Conservation (phyloP, 1,140 invertebrate genomes). For the Neuroterus valhalla region DNA sequence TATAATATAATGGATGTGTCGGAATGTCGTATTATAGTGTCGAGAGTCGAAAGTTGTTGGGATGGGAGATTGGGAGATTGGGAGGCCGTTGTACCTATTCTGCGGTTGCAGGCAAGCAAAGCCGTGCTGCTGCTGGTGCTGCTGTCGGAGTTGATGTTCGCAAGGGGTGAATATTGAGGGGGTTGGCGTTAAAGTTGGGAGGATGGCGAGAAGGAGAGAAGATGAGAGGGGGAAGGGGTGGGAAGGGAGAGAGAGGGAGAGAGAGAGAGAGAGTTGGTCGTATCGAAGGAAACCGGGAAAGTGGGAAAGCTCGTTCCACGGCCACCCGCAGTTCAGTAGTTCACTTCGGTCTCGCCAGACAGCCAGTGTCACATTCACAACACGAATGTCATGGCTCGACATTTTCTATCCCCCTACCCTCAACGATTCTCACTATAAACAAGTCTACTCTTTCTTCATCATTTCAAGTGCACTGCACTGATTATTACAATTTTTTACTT, state of each 20-base stretch:
- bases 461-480: background rate
- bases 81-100: slow-evolving; percentile 8
- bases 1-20: background rate
- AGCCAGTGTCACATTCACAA: slow-evolving; percentile 54
- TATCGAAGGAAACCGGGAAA: slow-evolving; percentile 51
- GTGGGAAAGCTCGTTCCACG: slow-evolving; percentile 64
- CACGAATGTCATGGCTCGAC: slow-evolving; percentile 47
- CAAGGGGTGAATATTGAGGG: slow-evolving; percentile 28
- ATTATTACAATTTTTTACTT: no score
- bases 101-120: background rate
- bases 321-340: slow-evolving; percentile 65
- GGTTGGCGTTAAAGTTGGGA: slow-evolving; percentile 44
- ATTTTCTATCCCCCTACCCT: background rate
- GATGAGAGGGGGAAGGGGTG: slow-evolving; percentile 42
- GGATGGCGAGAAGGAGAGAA: slow-evolving; percentile 44
- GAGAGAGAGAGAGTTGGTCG: slow-evolving; percentile 38
- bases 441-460: background rate
- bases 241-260: slow-evolving; percentile 56
- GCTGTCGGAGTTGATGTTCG: background rate
- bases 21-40: background rate
- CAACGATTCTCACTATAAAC: background rate
- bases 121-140: background rate
- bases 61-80: no score
- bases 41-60: background rate
- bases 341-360: slow-evolving; percentile 66